Evolutionary conservation across 2,797 vertebrate species (phyloP).

Genomic region (Luscinia megarhynchos): DNA sequence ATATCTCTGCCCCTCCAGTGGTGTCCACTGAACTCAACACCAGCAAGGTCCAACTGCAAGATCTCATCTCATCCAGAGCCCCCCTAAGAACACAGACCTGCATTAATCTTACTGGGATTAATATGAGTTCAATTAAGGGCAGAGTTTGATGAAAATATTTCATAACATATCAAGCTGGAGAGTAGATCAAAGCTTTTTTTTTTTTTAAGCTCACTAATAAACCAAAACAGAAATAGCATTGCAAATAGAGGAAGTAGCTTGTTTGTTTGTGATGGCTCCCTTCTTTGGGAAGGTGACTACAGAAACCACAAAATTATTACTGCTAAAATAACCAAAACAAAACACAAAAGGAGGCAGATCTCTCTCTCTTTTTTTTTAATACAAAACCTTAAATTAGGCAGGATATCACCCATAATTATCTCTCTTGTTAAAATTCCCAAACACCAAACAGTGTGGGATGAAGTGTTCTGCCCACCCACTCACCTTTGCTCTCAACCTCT

Average conservation of each 20-base stretch:
- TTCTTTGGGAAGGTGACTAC: slow-evolving; percentile 33
- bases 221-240: slow-evolving; percentile 1
- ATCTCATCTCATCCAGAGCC: background rate
- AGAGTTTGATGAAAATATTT: slow-evolving; percentile 24
- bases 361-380: background rate
- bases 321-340: slow-evolving; percentile 23
- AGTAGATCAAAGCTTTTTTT: background rate
- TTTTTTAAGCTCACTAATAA: slow-evolving; percentile 7
- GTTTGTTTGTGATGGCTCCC: slow-evolving; percentile 19
- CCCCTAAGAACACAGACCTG: background rate
- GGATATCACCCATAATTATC: background rate
- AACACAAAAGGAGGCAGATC: background rate
- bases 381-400: background rate
- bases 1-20: background rate
- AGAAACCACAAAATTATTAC: background rate
- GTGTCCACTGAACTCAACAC: background rate
- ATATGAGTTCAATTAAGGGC: background rate
- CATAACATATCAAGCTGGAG: background rate
- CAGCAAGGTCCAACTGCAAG: background rate
- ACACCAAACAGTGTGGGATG: background rate
- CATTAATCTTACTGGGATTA: background rate
- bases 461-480: background rate
- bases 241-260: background rate
- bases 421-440: background rate
- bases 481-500: background rate